Evolutionary conservation across 2,113 vertebrate genomes (phyloP).

Genomic region (Turdus rufiventris): DNA sequence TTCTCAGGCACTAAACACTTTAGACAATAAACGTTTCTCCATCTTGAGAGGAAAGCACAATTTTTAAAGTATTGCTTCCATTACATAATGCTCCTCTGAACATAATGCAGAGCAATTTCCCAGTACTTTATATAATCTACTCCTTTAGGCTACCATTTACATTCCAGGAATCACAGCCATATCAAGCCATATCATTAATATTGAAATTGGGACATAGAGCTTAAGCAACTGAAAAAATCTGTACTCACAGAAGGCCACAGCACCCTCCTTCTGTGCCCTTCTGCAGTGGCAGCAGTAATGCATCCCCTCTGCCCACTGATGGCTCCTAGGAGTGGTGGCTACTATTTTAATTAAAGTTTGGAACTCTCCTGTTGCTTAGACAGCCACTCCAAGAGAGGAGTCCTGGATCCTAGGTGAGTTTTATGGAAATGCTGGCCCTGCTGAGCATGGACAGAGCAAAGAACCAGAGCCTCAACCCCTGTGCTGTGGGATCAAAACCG

Average conservation of each 20-base stretch:
- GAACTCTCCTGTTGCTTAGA: not conserved
- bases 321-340: not conserved
- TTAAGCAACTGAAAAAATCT: not conserved
- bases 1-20: not conserved
- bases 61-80: not conserved
- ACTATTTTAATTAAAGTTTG: not conserved
- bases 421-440: not conserved
- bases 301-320: not conserved
- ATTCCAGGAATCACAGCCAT: not conserved
- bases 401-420: not conserved
- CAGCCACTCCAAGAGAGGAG: not conserved
- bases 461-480: not conserved
- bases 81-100: not conserved
- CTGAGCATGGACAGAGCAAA: fast-evolving
- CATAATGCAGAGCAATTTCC: not conserved
- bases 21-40: not conserved
- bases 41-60: not conserved
- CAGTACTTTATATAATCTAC: not conserved
- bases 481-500: not conserved
- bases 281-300: not conserved
- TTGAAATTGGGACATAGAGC: not conserved
- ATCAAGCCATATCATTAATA: not conserved
- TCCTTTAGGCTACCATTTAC: not conserved
- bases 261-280: not conserved
- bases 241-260: not conserved